phyloP scores from a whole-genome alignment of 2,888 invertebrate species.

The Pediacus dermestoides region DNA sequence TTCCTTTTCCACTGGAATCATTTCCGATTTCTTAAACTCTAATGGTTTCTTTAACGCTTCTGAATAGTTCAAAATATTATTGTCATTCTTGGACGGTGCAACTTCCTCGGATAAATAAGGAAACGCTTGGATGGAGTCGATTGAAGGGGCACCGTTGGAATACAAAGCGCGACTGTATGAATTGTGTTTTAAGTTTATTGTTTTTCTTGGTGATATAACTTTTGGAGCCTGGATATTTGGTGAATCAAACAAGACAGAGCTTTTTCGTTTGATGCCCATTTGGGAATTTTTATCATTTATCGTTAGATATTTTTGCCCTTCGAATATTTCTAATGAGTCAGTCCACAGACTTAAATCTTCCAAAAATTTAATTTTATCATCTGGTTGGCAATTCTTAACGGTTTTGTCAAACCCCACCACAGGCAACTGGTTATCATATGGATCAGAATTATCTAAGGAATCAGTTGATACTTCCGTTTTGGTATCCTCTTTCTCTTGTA shows the following conservation, averaged over 20 bases:
- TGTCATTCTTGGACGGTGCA: constrained; percentile 4
- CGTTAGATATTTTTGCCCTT: too few relatives aligned
- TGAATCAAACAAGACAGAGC: too few relatives aligned
- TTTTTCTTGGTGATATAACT: too few relatives aligned
- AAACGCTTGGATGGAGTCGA: constrained; percentile 9
- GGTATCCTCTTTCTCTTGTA: not conserved
- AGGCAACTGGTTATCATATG: constrained; percentile 19
- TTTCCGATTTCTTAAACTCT: too few relatives aligned
- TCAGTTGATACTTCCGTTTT: not conserved
- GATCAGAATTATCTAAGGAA: constrained; percentile 17
- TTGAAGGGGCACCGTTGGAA: not conserved
- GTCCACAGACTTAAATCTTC: too few relatives aligned
- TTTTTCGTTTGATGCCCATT: too few relatives aligned
- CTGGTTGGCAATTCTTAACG: constrained; percentile 4
- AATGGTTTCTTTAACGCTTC: constrained; percentile 10
- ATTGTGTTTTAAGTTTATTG: too few relatives aligned
- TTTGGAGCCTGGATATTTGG: too few relatives aligned
- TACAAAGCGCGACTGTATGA: too few relatives aligned
- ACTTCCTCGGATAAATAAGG: constrained; percentile 10
- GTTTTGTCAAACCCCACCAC: constrained; percentile 13
- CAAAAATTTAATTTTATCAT: too few relatives aligned
- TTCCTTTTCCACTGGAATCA: constrained; percentile 5
- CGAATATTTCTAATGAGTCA: too few relatives aligned
- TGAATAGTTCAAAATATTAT: constrained; percentile 10
- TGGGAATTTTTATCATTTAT: too few relatives aligned